phyloP scores from a whole-genome alignment of 2,113 vertebrate species.

The Leuciscus idus region DNA sequence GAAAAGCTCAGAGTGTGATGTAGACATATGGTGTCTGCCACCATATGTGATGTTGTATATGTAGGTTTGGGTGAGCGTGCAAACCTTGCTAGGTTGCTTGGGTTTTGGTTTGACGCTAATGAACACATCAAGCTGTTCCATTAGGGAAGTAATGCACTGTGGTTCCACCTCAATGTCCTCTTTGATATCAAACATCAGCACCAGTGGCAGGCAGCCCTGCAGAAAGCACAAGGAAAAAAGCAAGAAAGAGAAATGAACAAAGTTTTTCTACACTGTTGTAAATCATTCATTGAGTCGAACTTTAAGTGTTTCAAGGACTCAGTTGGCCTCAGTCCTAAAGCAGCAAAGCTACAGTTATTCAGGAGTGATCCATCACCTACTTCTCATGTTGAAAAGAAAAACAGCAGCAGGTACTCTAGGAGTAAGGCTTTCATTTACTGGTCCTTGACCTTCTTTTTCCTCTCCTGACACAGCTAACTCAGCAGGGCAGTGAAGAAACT shows the following conservation, averaged over 20 bases:
- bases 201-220: slow-evolving; percentile 97
- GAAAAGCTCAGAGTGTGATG: neutral
- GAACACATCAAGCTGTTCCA: slow-evolving; percentile 98
- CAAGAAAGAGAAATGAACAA: slow-evolving; percentile 21
- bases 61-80: slow-evolving; percentile 31
- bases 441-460: slow-evolving; percentile 24
- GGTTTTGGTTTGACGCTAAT: slow-evolving; percentile 99
- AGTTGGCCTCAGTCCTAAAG: slow-evolving; percentile 46
- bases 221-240: slow-evolving; percentile 48
- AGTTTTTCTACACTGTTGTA: slow-evolving; percentile 31
- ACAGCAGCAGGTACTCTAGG: slow-evolving; percentile 45
- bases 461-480: slow-evolving; percentile 28
- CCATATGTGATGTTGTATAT: neutral
- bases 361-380: slow-evolving; percentile 42
- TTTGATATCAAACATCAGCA: slow-evolving; percentile 99
- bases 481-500: slow-evolving; percentile 7
- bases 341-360: slow-evolving; percentile 47
- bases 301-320: slow-evolving; percentile 37
- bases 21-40: neutral
- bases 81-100: slow-evolving; percentile 97
- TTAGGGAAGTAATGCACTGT: slow-evolving; percentile 91
- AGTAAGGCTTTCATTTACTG: slow-evolving; percentile 14
- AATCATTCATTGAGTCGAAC: slow-evolving; percentile 31
- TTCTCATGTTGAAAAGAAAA: slow-evolving; percentile 51
- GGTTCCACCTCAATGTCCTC: slow-evolving; percentile 96